A percentile compares a stretch with the other conserved stretches of the same genome.
phyloP scores from a whole-genome alignment of 92 coral and sea anemone species.

The Porites divaricata region DNA sequence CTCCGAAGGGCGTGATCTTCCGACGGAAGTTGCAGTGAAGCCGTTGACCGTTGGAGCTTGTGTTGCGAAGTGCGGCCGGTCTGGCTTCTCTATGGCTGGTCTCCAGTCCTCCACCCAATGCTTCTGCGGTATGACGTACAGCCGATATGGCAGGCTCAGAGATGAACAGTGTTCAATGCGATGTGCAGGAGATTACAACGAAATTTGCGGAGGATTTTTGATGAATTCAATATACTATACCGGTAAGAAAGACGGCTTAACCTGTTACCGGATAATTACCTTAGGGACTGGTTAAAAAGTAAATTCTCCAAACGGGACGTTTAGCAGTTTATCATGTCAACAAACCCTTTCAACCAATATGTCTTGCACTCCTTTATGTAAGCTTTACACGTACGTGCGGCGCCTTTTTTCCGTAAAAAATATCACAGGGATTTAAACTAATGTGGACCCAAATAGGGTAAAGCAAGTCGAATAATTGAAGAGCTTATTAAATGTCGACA shows the following conservation, averaged over 20 bases:
- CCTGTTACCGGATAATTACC: neutral
- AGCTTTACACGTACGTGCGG: too few species aligned
- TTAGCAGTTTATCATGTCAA: too few species aligned
- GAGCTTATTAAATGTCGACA: too few species aligned
- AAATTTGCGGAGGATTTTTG: constrained; percentile 89
- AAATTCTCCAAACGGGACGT: too few species aligned
- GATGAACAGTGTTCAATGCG: constrained; percentile 71
- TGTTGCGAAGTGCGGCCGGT: constrained; percentile 63
- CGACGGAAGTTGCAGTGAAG: constrained; percentile 44
- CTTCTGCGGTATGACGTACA: constrained; percentile 80
- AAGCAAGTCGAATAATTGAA: too few species aligned
- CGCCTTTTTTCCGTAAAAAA: too few species aligned
- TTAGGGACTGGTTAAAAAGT: neutral
- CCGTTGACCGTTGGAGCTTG: constrained; percentile 84
- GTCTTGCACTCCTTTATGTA: too few species aligned
- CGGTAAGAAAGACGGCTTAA: constrained; percentile 53
- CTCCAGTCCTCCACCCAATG: constrained; percentile 80
- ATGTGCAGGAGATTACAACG: constrained; percentile 74
- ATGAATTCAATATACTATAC: constrained; percentile 89
- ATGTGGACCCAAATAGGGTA: too few species aligned
- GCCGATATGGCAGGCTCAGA: constrained; percentile 82
- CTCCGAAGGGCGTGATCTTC: constrained; percentile 66
- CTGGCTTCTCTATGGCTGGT: constrained; percentile 84
- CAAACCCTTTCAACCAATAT: too few species aligned
- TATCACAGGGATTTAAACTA: too few species aligned